phyloP scores from a whole-genome alignment of 2,797 vertebrate species.

The Parauchenoglanis punctatus region DNA sequence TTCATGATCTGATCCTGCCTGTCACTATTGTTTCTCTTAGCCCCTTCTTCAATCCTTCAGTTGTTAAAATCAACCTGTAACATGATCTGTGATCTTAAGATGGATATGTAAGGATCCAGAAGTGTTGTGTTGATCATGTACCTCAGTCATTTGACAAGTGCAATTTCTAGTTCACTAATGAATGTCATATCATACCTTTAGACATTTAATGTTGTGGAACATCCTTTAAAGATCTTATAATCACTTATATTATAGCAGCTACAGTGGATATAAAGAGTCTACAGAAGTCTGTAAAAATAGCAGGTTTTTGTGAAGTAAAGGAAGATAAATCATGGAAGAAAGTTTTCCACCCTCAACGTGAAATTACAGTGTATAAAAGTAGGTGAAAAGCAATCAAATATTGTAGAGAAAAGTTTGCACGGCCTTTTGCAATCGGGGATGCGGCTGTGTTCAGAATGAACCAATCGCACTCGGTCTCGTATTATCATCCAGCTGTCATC shows the following conservation, averaged over 20 bases:
- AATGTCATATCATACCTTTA: background rate
- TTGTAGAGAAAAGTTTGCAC: no score
- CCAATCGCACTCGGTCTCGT: no score
- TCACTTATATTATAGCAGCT: background rate
- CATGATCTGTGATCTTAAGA: background rate
- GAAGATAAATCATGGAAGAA: no score
- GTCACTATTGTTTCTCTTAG: background rate
- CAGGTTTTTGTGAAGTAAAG: no score
- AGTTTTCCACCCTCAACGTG: no score
- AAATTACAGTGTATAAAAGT: no score
- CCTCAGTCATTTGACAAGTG: background rate
- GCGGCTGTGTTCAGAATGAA: no score
- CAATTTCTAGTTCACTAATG: background rate
- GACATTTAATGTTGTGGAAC: background rate
- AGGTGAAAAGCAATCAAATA: no score
- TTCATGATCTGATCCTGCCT: background rate
- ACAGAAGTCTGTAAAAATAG: no score
- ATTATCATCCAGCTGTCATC: no score
- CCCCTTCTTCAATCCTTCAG: background rate
- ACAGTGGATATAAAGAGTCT: no score
- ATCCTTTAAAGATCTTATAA: background rate
- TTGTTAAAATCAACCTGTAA: background rate
- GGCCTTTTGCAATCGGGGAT: no score
- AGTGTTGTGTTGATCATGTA: background rate
- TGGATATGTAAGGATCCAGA: background rate